These are phyloP conservation scores for Drosophila greeni DNA, from an alignment of 2,888 invertebrate species.

Conservation along the genomic window DNA sequence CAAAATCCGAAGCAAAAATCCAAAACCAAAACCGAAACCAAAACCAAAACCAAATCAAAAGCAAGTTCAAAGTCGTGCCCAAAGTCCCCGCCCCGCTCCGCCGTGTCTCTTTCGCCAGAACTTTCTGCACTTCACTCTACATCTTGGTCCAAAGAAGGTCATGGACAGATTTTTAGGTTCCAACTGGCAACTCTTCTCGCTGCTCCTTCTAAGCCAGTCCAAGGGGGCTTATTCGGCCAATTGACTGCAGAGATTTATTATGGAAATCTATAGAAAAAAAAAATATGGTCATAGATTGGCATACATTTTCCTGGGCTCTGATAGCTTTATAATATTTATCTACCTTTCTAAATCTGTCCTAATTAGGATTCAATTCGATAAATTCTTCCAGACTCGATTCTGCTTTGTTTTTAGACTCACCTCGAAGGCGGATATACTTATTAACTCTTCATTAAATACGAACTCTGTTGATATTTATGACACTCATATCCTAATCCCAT, in stretches of 20 bases:
- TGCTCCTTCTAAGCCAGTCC: constrained; percentile 24
- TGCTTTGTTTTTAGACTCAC: constrained; percentile 15
- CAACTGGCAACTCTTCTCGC: constrained; percentile 17
- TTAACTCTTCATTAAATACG: neutral
- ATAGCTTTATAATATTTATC: constrained; percentile 42
- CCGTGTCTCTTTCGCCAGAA: constrained; percentile 17
- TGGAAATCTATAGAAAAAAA: constrained; percentile 69
- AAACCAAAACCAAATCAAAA: constrained; percentile 50
- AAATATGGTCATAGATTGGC: constrained; percentile 64
- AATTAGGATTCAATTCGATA: constrained; percentile 40
- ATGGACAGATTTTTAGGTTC: constrained; percentile 70
- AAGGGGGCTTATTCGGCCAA: constrained; percentile 58
- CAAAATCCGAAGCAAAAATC: constrained; percentile 21
- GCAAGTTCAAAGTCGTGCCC: constrained; percentile 75
- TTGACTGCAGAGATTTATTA: constrained; percentile 71
- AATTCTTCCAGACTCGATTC: constrained; percentile 8
- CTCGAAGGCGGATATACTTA: neutral
- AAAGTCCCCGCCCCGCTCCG: constrained; percentile 34
- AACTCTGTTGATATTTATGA: neutral
- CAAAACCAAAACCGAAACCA: constrained; percentile 19
- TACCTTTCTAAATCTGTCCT: constrained; percentile 48
- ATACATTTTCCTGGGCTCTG: constrained; percentile 27
- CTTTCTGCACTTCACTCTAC: constrained; percentile 43
- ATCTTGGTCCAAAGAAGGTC: constrained; percentile 66
- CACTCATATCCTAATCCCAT: constrained; percentile 2